These are phyloP conservation scores for Melipona quadrifasciata DNA, from an alignment of 1,140 invertebrate genomes.

Conservation along the genomic window DNA sequence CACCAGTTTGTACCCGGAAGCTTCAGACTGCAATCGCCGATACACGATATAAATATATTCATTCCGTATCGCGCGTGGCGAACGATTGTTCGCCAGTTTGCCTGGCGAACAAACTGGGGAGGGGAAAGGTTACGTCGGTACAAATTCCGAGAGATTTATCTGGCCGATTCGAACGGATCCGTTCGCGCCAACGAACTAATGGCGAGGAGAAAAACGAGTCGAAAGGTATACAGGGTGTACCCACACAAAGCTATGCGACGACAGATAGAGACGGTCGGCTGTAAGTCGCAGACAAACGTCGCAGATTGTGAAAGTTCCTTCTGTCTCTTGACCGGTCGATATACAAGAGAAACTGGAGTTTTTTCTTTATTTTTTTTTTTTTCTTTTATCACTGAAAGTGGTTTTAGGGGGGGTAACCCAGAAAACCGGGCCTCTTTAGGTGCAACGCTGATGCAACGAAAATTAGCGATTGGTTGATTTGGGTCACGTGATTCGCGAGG, in stretches of 20 bases:
- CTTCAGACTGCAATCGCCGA: background rate
- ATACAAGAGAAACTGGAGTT: constrained; percentile 3
- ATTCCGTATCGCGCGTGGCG: background rate
- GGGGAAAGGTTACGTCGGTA: background rate
- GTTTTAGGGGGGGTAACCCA: too few relatives aligned
- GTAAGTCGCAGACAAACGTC: constrained; percentile 6
- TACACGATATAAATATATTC: too few relatives aligned
- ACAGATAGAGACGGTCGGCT: background rate
- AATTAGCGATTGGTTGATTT: too few relatives aligned
- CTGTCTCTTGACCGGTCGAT: background rate
- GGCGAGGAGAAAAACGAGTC: background rate
- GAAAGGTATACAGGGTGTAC: background rate
- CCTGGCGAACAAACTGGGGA: background rate
- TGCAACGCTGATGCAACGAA: too few relatives aligned
- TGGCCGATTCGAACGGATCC: background rate
- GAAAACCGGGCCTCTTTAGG: too few relatives aligned
- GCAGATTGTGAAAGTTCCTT: constrained; percentile 17
- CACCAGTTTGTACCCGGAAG: too few relatives aligned
- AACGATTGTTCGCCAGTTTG: background rate
- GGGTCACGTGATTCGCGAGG: too few relatives aligned
- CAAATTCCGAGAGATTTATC: background rate
- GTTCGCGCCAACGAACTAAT: background rate
- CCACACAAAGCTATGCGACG: background rate
- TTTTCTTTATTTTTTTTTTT: too few relatives aligned
- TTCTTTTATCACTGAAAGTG: too few relatives aligned